Evolutionary conservation across 2,888 invertebrate genomes (phyloP).

Genomic region (Gerris lacustris): DNA sequence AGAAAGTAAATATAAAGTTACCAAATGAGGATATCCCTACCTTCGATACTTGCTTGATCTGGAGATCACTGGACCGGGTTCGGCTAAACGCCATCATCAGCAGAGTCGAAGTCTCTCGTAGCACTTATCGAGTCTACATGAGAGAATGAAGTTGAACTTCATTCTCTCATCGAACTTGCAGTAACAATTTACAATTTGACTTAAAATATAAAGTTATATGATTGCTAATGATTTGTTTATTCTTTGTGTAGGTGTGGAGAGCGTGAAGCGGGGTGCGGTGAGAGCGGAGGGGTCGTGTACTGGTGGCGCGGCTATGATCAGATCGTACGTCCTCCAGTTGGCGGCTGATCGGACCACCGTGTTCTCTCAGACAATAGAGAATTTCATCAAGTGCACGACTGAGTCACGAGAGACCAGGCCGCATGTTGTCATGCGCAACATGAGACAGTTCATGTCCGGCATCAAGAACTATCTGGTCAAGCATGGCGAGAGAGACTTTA

Average conservation of each 20-base stretch:
- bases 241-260: not conserved
- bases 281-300: slow-evolving; percentile 48
- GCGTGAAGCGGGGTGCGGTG: slow-evolving; percentile 1
- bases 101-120: no score
- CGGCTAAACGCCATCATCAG: no score
- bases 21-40: no score
- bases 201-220: no score
- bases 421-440: slow-evolving; percentile 75
- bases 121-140: no score
- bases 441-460: slow-evolving; percentile 94
- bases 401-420: slow-evolving; percentile 82
- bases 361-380: slow-evolving; percentile 83
- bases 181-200: no score
- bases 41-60: no score
- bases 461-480: slow-evolving; percentile 97
- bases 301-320: slow-evolving; percentile 56
- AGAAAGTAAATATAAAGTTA: no score
- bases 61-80: no score
- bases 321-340: slow-evolving; percentile 65
- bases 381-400: slow-evolving; percentile 83
- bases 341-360: slow-evolving; percentile 76
- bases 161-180: no score
- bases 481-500: slow-evolving; percentile 86
- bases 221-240: not conserved
- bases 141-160: no score